Conservation (phyloP, 1,140 invertebrate species). For the Danaus plexippus region DNA sequence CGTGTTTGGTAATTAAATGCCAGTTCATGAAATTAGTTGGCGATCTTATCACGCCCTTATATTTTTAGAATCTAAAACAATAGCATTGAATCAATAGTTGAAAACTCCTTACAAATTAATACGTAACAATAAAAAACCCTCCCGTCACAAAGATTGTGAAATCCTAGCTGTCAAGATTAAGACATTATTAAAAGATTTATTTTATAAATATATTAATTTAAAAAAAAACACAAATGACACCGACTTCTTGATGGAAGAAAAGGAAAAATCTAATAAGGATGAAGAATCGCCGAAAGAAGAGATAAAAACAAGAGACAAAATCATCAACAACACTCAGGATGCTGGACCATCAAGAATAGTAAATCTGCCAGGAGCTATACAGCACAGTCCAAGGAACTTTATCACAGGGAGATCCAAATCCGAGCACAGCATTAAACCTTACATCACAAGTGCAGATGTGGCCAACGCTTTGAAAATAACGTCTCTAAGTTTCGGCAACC, state of each 20-base stretch:
- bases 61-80: background rate
- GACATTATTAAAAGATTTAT: slow-evolving; percentile 43
- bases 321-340: slow-evolving; percentile 26
- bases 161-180: slow-evolving; percentile 32
- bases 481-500: slow-evolving; percentile 37
- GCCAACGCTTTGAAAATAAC: slow-evolving; percentile 46
- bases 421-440: slow-evolving; percentile 51
- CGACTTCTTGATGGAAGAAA: slow-evolving; percentile 41
- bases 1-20: no score
- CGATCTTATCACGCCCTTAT: no score
- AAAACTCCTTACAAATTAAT: background rate
- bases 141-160: slow-evolving; percentile 17
- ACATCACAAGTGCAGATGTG: slow-evolving; percentile 50
- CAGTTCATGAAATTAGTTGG: no score
- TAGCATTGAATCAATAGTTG: slow-evolving; percentile 14
- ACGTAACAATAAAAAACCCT: no score
- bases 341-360: slow-evolving; percentile 48
- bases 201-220: slow-evolving; percentile 36
- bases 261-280: slow-evolving; percentile 26
- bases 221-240: slow-evolving; percentile 34
- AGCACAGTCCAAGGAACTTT: slow-evolving; percentile 17
- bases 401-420: slow-evolving; percentile 54
- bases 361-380: slow-evolving; percentile 42
- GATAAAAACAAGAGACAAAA: slow-evolving; percentile 23
- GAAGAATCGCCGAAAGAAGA: slow-evolving; percentile 25